Evolutionary conservation across 2,888 invertebrate species (phyloP), one percentile per base, ranked within the genome.

Genomic region (Dorcus hopei): DNA sequence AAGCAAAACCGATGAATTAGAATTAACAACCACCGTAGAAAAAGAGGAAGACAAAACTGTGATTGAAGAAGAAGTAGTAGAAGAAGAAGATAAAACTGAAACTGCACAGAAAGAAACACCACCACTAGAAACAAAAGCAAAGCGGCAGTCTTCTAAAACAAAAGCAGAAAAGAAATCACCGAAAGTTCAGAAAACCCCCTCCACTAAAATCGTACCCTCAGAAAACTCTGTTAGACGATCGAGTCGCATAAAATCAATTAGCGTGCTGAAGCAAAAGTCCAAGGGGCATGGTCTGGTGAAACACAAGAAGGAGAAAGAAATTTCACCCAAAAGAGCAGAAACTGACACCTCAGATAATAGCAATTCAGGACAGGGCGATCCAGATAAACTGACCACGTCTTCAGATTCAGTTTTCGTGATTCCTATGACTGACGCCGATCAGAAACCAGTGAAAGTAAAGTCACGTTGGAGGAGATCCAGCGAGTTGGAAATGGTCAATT

Each of bases 381-480:
- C 33, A 4, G 56, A 56, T 33, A 60, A 55, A 50, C 16, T 19
- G 1, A 11, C 16, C 38, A 41, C 5, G 16, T 38, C 41, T n/a
- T 42, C 33, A 65, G 65, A 72, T 63, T 75, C 80, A 11, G 78
- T 78, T 59, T 80, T 81, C 42, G 77, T 79, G 49, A 55, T 80
- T 9, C 67, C 68, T n/a, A 58, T 50, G 38, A 58, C 54, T 26
- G 62, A 58, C 41, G 78, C 80, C 51, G 81, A 81, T 52, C 82
- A 82, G 54, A 88, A 88, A 79, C 90, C 89, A 1, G 88, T 90
- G 0, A 90, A 90, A 79, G 89, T 91, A 0, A 91, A 91, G 72
- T 90, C 90, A 9, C 81, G 90, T 9, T 91, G 90, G 90, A 78
- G 90, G 59, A 79, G 89, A 62, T 89, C 89, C 1, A 88, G 89